Percentiles rank a stretch among this genome's conserved stretches.
These are phyloP conservation scores for Myotis brandtii DNA, from an alignment of 2,113 vertebrate species.

Conservation along the genomic window DNA sequence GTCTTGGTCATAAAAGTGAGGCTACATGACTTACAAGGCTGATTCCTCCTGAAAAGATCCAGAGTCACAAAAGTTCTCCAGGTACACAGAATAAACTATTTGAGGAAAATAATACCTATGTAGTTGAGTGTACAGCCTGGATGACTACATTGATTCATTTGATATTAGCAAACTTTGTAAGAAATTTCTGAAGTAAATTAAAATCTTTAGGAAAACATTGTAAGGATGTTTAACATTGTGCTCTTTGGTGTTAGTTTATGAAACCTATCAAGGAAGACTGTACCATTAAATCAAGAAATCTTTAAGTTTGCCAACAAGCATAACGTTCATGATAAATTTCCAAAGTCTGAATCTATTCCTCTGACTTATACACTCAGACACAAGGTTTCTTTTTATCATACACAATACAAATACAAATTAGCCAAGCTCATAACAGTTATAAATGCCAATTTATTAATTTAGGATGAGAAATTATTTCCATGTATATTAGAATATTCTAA, in stretches of 20 bases:
- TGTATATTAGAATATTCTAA: neutral
- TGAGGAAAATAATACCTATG: constrained; percentile 9
- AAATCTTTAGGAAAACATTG: neutral
- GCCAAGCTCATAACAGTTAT: neutral
- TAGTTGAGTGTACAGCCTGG: neutral
- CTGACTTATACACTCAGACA: neutral
- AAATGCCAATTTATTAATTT: constrained; percentile 3
- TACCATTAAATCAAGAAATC: constrained; percentile 4
- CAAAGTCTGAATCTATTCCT: neutral
- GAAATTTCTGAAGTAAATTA: neutral
- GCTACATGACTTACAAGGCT: neutral
- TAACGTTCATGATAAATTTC: neutral
- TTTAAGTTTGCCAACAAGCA: neutral
- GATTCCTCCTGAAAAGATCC: neutral
- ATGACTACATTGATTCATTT: neutral
- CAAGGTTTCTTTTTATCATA: neutral
- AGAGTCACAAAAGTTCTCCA: neutral
- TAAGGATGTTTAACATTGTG: neutral
- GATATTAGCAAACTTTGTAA: neutral
- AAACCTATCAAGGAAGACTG: constrained; percentile 16
- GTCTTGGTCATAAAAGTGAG: neutral
- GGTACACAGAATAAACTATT: neutral
- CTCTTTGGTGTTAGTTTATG: constrained; percentile 1
- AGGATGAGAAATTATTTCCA: neutral
- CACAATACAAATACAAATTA: neutral